Conservation (phyloP, 2,888 invertebrate species). For the Caenorhabditis sinica region DNA sequence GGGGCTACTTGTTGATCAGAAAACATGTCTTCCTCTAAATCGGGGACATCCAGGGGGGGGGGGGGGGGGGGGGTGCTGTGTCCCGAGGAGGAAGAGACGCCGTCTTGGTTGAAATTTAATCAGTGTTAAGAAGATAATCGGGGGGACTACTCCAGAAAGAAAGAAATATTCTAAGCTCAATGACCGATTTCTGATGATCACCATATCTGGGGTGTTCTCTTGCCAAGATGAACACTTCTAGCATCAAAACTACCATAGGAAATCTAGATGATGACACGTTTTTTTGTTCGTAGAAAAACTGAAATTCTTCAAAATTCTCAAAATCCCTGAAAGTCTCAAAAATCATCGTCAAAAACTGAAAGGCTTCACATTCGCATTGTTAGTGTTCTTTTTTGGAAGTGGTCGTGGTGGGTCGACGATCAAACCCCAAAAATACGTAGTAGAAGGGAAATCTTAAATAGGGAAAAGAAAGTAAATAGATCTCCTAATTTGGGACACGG, state of each 20-base stretch:
- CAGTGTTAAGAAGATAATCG: conserved; percentile 15
- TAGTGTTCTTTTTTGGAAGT: conserved; percentile 29
- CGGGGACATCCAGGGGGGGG: too few relatives aligned
- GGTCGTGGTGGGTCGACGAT: conserved; percentile 31
- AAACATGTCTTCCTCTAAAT: conserved; percentile 18
- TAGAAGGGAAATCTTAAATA: background rate
- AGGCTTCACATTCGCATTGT: conserved; percentile 45
- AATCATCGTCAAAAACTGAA: conserved; percentile 49
- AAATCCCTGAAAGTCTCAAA: conserved; percentile 43
- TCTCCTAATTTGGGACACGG: too few relatives aligned
- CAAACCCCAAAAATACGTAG: conserved; percentile 36
- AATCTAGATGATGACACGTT: background rate
- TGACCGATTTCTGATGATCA: conserved; percentile 64
- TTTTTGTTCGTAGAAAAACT: background rate
- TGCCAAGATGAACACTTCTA: conserved; percentile 5
- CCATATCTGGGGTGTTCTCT: background rate
- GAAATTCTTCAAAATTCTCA: background rate
- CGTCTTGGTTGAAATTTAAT: conserved; percentile 14
- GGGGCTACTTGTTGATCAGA: conserved; percentile 20
- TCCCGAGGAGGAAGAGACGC: conserved; percentile 12
- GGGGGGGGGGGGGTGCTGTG: background rate
- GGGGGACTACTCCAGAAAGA: background rate
- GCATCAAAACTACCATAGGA: background rate
- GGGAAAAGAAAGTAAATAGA: background rate
- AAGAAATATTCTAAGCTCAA: conserved; percentile 40